Evolutionary conservation across 2,888 invertebrate species (phyloP).

Genomic region (Lithosia quadra): DNA sequence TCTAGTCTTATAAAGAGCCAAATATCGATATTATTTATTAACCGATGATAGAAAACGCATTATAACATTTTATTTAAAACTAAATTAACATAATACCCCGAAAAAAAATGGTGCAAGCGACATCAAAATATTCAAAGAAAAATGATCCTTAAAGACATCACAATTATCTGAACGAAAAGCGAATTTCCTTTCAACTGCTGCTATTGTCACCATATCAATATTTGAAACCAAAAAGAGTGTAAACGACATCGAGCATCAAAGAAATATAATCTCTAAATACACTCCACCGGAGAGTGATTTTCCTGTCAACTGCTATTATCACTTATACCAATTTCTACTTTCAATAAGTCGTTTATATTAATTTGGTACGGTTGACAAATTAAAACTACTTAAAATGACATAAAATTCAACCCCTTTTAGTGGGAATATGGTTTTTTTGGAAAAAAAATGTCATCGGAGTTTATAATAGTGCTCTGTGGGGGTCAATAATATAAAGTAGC

Average conservation of each 20-base stretch:
- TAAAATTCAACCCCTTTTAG: constrained; percentile 52
- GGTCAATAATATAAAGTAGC: constrained; percentile 26
- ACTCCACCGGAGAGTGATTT: background rate
- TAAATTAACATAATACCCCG: constrained; percentile 72
- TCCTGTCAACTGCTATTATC: background rate
- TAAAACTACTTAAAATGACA: constrained; percentile 66
- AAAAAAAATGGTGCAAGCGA: too few species aligned
- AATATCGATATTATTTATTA: constrained; percentile 45
- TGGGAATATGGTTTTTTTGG: constrained; percentile 13
- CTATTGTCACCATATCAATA: too few species aligned
- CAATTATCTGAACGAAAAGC: too few species aligned
- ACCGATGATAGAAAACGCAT: constrained; percentile 44
- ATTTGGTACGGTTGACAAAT: constrained; percentile 79
- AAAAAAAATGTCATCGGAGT: constrained; percentile 20
- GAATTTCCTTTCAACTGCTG: too few species aligned
- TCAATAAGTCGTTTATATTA: constrained; percentile 59
- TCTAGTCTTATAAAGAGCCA: constrained; percentile 50
- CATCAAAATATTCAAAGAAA: too few species aligned
- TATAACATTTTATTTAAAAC: constrained; percentile 49
- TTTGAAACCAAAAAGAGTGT: background rate
- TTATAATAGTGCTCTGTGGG: constrained; percentile 20
- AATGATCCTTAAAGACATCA: too few species aligned
- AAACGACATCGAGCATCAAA: background rate
- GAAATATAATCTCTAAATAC: background rate
- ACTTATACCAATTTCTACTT: background rate